Base-by-base conservation (phyloP, 2,113 vertebrate genomes). In the Salminus brasiliensis region DNA sequence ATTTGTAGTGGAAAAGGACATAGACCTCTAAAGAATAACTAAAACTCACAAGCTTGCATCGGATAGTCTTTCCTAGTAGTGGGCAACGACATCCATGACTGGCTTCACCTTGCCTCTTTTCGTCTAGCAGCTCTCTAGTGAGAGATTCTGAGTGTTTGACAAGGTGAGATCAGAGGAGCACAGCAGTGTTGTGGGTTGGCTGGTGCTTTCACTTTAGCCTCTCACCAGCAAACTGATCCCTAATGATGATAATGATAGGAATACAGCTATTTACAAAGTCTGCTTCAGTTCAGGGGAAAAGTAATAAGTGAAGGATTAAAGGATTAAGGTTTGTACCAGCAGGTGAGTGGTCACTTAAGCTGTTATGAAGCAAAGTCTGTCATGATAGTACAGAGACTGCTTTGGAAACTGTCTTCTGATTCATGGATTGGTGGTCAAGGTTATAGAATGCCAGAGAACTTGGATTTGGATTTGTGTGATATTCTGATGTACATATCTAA, bases 171-270 rank as follows among this genome's bases (percentile, higher is more conserved):
- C 75, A 59, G 45, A 78, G 60, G 7, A 43, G n/a, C 25, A 69
- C 65, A 78, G 9, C 47, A 45, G 75, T 43, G 36, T 69, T 69
- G 52, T 45, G 23, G 36, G 75, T 59, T n/a, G 27, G 23, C 63
- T 41, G 30, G 7, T 74, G 27, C 60, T 49, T 63, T 63, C 59
- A 9, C 13, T 75, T 72, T 52, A 63, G 59, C 25, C 29, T 34
- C 59, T 11, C 27, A 55, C 57, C 23, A 47, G 72, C 57, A 47
- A 11, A 15, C 39, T 36, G 30, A 52, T 68, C 34, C 30, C 9
- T 68, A 30, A 68, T 68, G 52, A 77, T 65, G 29, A 66, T 49
- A 25, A 34, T 65, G 39, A 60, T 66, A 21, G 18, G 32, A 66
- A 66, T 39, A 15, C 32, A 66, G 36, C 62, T 32, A 39, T 66